Conservation (phyloP, 2,797 vertebrate genomes). For the Hydrolagus colliei region DNA sequence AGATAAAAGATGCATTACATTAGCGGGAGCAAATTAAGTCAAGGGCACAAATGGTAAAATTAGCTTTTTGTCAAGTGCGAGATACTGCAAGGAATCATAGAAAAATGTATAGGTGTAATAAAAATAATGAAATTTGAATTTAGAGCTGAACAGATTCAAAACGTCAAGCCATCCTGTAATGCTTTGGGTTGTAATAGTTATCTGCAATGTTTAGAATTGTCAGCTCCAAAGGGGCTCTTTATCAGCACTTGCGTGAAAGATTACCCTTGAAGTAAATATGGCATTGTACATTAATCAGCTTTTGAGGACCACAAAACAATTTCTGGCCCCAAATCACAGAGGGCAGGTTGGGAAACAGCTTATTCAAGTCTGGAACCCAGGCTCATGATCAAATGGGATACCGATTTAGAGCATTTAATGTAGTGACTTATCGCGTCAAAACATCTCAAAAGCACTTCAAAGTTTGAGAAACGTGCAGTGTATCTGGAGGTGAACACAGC, state of each 20-base stretch:
- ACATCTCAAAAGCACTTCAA: too few species aligned
- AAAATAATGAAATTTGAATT: conserved; percentile 32
- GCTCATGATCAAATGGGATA: not conserved
- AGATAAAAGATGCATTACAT: conserved; percentile 23
- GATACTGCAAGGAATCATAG: conserved; percentile 25
- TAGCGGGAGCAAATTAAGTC: conserved; percentile 15
- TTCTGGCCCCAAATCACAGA: not conserved
- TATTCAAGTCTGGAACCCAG: not conserved
- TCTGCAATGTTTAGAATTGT: conserved; percentile 9
- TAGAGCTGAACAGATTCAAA: not conserved
- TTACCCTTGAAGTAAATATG: conserved; percentile 3
- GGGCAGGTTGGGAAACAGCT: not conserved
- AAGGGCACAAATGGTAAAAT: conserved; percentile 11
- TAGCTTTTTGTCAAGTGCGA: conserved; percentile 19
- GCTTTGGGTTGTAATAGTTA: conserved; percentile 16
- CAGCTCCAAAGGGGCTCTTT: conserved; percentile 1
- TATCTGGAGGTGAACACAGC: too few species aligned
- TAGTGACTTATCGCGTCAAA: too few species aligned
- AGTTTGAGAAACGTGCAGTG: too few species aligned
- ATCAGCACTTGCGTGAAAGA: not conserved
- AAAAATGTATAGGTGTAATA: conserved; percentile 22
- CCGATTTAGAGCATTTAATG: not conserved
- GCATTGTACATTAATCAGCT: not conserved
- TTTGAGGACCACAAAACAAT: not conserved
- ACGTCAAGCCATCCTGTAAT: conserved; percentile 11